Evolutionary conservation across 2,113 vertebrate species (phyloP).

Genomic region (Noctilio leporinus): DNA sequence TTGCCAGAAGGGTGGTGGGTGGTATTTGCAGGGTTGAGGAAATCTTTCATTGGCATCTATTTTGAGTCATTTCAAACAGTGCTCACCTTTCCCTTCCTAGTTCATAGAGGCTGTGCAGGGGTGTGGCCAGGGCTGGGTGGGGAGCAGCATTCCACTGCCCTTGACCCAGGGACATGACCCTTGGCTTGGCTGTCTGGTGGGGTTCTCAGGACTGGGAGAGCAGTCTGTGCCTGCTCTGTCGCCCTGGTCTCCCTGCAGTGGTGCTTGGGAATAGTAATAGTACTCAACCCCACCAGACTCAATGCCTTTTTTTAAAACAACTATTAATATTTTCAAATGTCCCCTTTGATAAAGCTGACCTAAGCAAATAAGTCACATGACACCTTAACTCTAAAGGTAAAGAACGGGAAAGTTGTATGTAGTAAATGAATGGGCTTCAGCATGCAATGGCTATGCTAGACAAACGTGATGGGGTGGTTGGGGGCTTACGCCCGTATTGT

Average conservation of each 20-base stretch:
- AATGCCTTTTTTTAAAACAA: neutral
- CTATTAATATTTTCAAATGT: neutral
- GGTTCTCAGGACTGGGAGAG: neutral
- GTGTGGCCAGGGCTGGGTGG: neutral
- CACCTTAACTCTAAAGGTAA: neutral
- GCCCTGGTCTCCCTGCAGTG: fast-evolving
- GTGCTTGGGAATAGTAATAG: neutral
- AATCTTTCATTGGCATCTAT: neutral
- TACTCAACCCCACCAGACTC: neutral
- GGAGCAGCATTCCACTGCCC: neutral
- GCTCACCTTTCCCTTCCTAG: neutral
- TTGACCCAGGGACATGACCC: neutral
- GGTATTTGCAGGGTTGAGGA: neutral
- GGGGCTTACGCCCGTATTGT: neutral
- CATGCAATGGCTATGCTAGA: neutral
- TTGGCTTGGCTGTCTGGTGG: neutral
- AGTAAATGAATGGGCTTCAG: neutral
- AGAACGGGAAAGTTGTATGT: neutral
- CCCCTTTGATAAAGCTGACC: neutral
- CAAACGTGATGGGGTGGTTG: neutral
- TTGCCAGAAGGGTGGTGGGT: neutral
- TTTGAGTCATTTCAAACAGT: neutral
- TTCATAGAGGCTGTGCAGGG: neutral
- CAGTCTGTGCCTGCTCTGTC: neutral
- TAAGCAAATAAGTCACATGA: neutral